These are phyloP conservation scores for Poecile atricapillus DNA, from an alignment of 2,113 vertebrate genomes.

Conservation along the genomic window DNA sequence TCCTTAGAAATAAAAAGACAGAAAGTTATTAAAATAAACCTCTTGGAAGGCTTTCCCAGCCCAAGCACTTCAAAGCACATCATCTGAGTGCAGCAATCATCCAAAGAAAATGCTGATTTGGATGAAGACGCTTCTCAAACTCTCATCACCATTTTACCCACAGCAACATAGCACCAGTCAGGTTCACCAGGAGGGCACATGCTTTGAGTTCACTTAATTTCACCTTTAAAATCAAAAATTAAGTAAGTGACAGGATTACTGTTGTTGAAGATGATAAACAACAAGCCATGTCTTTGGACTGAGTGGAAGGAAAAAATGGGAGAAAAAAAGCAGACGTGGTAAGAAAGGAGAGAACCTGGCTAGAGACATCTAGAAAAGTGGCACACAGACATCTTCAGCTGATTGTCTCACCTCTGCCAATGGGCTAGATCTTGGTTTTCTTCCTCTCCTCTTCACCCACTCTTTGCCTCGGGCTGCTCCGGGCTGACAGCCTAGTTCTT, in stretches of 20 bases:
- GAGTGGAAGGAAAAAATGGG: neutral
- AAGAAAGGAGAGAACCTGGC: neutral
- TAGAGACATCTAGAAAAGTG: neutral
- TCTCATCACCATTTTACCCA: neutral
- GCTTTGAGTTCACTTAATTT: neutral
- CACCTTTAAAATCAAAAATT: neutral
- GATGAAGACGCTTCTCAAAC: neutral
- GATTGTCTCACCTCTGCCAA: neutral
- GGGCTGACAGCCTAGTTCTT: neutral
- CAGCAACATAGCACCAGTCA: accelerated
- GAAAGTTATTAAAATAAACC: neutral
- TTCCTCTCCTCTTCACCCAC: neutral
- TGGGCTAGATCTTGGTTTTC: neutral
- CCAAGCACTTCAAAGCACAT: neutral
- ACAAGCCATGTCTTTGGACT: neutral
- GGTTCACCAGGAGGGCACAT: neutral
- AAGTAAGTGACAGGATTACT: neutral
- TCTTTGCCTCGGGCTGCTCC: neutral
- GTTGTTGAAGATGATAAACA: neutral
- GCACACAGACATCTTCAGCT: neutral
- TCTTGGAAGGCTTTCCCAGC: neutral
- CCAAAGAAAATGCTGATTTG: neutral
- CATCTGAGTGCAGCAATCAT: neutral
- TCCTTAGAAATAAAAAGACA: neutral
- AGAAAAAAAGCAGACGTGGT: neutral